These are phyloP conservation scores for Otus sunia DNA, from an alignment of 2,113 vertebrate species.

Conservation along the genomic window DNA sequence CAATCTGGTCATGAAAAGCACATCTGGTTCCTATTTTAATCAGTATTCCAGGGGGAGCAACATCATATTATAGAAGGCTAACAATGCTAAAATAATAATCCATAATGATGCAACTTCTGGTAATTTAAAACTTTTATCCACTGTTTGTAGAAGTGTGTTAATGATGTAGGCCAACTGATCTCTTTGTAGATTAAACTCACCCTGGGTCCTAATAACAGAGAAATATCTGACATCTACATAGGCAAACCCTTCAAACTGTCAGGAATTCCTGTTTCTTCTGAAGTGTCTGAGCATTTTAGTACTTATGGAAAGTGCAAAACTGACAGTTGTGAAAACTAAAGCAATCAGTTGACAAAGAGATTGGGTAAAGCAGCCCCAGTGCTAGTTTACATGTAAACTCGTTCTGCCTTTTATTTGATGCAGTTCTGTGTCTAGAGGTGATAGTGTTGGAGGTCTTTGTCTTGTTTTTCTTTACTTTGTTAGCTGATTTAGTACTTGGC, in stretches of 20 bases:
- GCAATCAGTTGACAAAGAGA: background rate
- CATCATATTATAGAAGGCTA: slow-evolving; percentile 78
- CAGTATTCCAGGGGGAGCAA: slow-evolving; percentile 75
- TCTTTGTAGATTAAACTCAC: slow-evolving; percentile 51
- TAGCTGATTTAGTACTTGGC: background rate
- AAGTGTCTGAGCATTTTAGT: background rate
- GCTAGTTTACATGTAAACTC: background rate
- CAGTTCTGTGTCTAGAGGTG: background rate
- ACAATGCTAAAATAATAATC: slow-evolving; percentile 79
- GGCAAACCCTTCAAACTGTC: background rate
- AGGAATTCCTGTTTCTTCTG: background rate
- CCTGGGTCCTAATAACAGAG: slow-evolving; percentile 22
- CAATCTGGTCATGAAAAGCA: slow-evolving; percentile 74
- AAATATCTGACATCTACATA: background rate
- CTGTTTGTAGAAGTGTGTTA: slow-evolving; percentile 71
- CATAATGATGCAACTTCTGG: slow-evolving; percentile 77
- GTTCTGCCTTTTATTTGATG: background rate
- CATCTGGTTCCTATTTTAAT: slow-evolving; percentile 83
- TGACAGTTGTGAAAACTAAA: background rate
- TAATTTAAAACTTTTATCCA: slow-evolving; percentile 74
- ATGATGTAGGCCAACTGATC: slow-evolving; percentile 63
- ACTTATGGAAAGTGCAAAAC: background rate
- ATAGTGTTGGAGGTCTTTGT: background rate
- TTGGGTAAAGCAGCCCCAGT: background rate
- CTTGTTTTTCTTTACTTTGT: background rate